Evolutionary conservation across 2,888 invertebrate genomes (phyloP), one percentile per base, ranked within the genome.

Genomic region (Meta bourneti): DNA sequence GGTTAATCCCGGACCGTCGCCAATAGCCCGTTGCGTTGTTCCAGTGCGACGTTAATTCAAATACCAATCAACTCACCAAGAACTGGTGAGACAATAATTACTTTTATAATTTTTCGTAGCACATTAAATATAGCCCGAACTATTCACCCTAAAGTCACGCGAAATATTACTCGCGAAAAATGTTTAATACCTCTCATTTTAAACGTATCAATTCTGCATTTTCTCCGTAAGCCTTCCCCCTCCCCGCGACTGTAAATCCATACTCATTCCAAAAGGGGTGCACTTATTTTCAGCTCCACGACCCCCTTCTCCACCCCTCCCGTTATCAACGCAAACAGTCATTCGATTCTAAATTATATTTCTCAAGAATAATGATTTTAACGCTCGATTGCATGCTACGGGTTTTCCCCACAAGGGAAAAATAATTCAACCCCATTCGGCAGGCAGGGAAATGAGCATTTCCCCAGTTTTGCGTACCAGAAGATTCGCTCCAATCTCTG

Each of bases 381-480:
- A 34, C 72, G 52, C 72, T 51, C 83, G 83, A 83, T 86, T 70
- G 78, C 70, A 70, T 70, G 51, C 19, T 54, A 81, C 88, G 80
- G 52, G 88, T 54, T 74, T 79, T 52, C 71, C 71, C 84, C 20
- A 16, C 48, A n/a, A 19, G 80, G 71, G 81, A 88, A 81, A 87
- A 87, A 87, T 81, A 88, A 81, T 74, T 88, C 61, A 79, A 34
- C 80, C 61, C 61, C 16, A 74, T 72, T 19, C 34, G 74, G 74
- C 49, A 54, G 74, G 74, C 49, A 54, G 72, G 72, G 70, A 80
- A 88, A 88, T 80, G 88, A 88, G 80, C 88, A 72, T 48, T 80
- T 80, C 88, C 87, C 34, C 34, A 79, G 79, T 87, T 87, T 87
- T 78, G 34, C 79, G 71, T 34, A 72, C 34, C 34, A 34, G 20